phyloP scores from a whole-genome alignment of 1,140 invertebrate species.

The Homarus americanus region DNA sequence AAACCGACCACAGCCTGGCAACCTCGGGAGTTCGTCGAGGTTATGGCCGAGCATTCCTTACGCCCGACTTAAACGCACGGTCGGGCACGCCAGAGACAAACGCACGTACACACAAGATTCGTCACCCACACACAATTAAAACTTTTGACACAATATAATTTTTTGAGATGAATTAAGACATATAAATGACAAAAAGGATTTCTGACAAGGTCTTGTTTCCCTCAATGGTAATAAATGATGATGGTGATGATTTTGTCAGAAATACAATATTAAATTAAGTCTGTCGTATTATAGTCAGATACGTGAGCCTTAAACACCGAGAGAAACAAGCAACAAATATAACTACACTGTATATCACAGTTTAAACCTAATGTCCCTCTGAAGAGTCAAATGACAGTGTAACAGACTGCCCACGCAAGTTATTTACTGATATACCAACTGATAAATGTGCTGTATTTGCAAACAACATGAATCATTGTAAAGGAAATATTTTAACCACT shows the following conservation, averaged over 20 bases:
- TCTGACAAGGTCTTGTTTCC: constrained; percentile 20
- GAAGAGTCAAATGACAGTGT: constrained; percentile 29
- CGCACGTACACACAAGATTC: background rate
- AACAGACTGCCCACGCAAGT: background rate
- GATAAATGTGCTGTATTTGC: background rate
- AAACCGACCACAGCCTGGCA: background rate
- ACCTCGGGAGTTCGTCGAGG: constrained; percentile 12
- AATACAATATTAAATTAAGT: background rate
- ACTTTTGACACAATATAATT: constrained; percentile 3
- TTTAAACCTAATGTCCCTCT: constrained; percentile 63
- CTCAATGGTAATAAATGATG: constrained; percentile 19
- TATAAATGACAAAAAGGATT: constrained; percentile 30
- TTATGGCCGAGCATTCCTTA: constrained; percentile 32
- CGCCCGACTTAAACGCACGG: constrained; percentile 37
- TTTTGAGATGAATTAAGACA: background rate
- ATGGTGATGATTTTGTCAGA: background rate
- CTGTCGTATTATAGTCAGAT: constrained; percentile 20
- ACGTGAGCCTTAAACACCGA: constrained; percentile 17
- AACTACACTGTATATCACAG: constrained; percentile 68
- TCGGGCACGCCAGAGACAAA: background rate
- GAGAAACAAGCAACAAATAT: constrained; percentile 41
- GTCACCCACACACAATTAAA: constrained; percentile 1
- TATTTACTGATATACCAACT: background rate
- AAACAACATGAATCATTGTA: constrained; percentile 1
- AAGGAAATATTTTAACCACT: constrained; percentile 5